These are phyloP conservation scores for Megathymus violae DNA, from an alignment of 1,140 invertebrate genomes.

Conservation along the genomic window DNA sequence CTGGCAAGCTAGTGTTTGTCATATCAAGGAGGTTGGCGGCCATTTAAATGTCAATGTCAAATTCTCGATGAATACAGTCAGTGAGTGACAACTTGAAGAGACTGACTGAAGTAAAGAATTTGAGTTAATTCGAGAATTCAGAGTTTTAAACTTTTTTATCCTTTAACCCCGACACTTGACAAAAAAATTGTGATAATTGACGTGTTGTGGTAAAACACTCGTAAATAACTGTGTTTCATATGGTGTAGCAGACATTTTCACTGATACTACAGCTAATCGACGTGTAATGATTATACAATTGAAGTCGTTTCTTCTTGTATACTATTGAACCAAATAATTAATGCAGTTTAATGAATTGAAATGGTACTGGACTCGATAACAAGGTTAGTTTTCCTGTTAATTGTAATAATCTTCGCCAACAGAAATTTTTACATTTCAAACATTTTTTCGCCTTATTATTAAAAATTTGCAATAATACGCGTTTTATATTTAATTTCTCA, in stretches of 20 bases:
- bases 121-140: conserved; percentile 26
- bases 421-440: too few relatives aligned
- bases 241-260: neutral
- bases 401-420: too few relatives aligned
- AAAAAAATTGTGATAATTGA: neutral
- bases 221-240: neutral
- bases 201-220: neutral
- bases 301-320: neutral
- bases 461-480: too few relatives aligned
- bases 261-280: neutral
- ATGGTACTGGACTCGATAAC: conserved; percentile 10
- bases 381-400: conserved; percentile 11
- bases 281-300: conserved; percentile 15
- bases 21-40: too few relatives aligned
- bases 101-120: conserved; percentile 1
- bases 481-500: too few relatives aligned
- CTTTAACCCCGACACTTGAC: conserved; percentile 41
- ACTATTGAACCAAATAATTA: neutral
- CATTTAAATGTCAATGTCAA: neutral
- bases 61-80: neutral
- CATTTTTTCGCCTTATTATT: too few relatives aligned
- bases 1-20: too few relatives aligned
- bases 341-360: neutral
- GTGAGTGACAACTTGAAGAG: neutral
- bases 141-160: conserved; percentile 39